Base-by-base conservation (phyloP, 2,797 vertebrate species). In the Mormyrops attenuatus region DNA sequence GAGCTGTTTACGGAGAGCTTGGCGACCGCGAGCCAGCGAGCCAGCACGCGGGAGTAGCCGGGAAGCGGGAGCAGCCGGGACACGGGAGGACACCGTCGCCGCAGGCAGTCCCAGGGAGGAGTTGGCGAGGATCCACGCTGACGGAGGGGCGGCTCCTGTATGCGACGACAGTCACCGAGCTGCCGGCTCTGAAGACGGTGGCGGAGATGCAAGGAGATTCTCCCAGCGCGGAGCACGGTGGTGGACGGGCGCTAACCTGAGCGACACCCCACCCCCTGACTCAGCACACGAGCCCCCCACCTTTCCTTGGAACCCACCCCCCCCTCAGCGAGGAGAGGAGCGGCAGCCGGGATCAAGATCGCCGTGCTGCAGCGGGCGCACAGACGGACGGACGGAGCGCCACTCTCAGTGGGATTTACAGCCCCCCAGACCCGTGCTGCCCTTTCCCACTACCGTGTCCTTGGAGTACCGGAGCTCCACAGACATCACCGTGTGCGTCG, bases 171-270 rank as follows among this genome's bases (percentile, higher is more conserved):
- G 13, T 34, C 30, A 34, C 26, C 69, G 11, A 34, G 34, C 69
- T 15, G 69, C 26, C 34, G 69, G 30, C 66, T 41, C 87, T 66
- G 55, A 22, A 26, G 5, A 2, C 73, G 30, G n/a, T 26, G 92
- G 92, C 93, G 57, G 8, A 9, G 5, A 69, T 91, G 92, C 90
- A 89, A 91, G 89, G 90, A 49, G 41, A 82, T 26, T 90, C 80
- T 85, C 82, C 92, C 26, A 57, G 90, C 91, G 91, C 90, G 89
- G 89, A 91, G 91, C 89, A 87, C 86, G 90, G 90, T 88, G 87
- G 90, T 84, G 90, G 90, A 89, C 15, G 20, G 89, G 88, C 60
- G 15, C 26, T 17, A 52, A 57, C 34, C 66, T 53, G 63, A 85
- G 60, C 84, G 63, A 20, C 60, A 41, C 60, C 84, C 82, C 89